Conservation (phyloP, 1,140 invertebrate species). For the Scaptomyza montana region DNA sequence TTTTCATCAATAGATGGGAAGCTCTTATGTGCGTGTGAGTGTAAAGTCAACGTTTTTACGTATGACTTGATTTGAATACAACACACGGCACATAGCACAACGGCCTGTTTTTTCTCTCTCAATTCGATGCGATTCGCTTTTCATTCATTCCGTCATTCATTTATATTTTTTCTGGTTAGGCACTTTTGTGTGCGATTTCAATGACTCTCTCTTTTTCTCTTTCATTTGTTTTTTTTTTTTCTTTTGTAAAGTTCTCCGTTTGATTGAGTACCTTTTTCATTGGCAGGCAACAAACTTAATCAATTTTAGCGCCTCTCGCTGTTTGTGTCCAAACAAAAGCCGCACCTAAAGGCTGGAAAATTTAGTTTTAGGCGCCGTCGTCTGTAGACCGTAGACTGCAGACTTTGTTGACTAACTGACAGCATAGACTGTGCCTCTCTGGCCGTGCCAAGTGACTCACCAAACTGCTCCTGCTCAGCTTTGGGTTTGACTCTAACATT, state of each 20-base stretch:
- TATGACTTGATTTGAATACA: conserved; percentile 58
- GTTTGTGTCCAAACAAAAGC: conserved; percentile 75
- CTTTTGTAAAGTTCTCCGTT: conserved; percentile 22
- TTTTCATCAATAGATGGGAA: conserved; percentile 19
- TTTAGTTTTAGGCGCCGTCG: conserved; percentile 47
- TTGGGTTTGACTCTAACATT: conserved; percentile 3
- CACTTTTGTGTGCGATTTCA: conserved; percentile 35
- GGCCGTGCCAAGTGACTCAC: conserved; percentile 43
- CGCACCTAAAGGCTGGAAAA: conserved; percentile 72
- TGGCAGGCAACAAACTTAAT: conserved; percentile 79
- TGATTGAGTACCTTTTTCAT: conserved; percentile 76
- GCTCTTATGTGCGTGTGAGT: conserved; percentile 41
- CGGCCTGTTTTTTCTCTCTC: conserved; percentile 1
- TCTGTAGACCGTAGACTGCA: conserved; percentile 4
- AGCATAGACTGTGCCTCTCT: conserved; percentile 19
- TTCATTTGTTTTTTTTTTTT: no score
- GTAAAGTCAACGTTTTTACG: conserved; percentile 75
- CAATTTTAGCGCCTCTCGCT: conserved; percentile 64
- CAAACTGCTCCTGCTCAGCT: conserved; percentile 16
- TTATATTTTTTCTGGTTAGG: conserved; percentile 35
- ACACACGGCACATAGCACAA: conserved; percentile 2
- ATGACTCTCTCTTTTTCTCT: conserved; percentile 5
- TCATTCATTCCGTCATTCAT: conserved; percentile 41
- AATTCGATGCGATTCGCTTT: conserved; percentile 17
- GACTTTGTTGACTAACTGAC: conserved; percentile 30